Evolutionary conservation across 2,113 vertebrate genomes (phyloP), one percentile per base, ranked within the genome.

Genomic region (Willisornis vidua): DNA sequence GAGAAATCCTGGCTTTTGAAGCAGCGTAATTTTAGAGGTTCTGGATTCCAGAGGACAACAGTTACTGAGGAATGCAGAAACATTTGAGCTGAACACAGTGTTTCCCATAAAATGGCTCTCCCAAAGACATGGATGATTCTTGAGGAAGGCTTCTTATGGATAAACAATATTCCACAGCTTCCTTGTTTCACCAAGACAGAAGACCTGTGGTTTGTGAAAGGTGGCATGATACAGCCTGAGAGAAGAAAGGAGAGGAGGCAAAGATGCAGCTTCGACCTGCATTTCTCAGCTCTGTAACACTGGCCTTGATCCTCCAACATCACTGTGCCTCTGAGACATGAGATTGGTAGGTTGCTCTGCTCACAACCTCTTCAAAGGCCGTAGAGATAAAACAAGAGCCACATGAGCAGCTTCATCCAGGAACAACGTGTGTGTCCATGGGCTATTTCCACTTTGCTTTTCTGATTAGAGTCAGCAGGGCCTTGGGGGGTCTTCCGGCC

Each of bases 341-440:
- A 41, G 46, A 45, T 70, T 2, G 5, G 31, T 1, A 23, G 25
- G 33, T 57, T 35, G 8, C 63, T 70, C 82, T 79, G 55, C 52
- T 37, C 57, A 63, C 19, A 77, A 31, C 18, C 6, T 85, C 58
- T 37, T 91, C 61, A 82, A 16, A 22, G 22, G 31, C 37, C 43
- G 41, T 66, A 35, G 43, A 83, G 43, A 9, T 15, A 55, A 83
- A 59, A 18, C 26, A 63, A 37, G 37, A 90, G 43, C 70, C 4
- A 0, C 0, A 0, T 31, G 48, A 55, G 35, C 66, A 66, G 45
- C 67, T 46, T 62, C 28, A 85, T 46, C 33, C 65, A 79, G 77
- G 37, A 89, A 7, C 18, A 58, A 16, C 3, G 3, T 0, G 1
- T 18, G 10, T 37, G 17, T 54, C 58, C 3, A 0, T 29, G 46